phyloP scores from a whole-genome alignment of 1,140 invertebrate genomes.

The Eupristina koningsbergeri region DNA sequence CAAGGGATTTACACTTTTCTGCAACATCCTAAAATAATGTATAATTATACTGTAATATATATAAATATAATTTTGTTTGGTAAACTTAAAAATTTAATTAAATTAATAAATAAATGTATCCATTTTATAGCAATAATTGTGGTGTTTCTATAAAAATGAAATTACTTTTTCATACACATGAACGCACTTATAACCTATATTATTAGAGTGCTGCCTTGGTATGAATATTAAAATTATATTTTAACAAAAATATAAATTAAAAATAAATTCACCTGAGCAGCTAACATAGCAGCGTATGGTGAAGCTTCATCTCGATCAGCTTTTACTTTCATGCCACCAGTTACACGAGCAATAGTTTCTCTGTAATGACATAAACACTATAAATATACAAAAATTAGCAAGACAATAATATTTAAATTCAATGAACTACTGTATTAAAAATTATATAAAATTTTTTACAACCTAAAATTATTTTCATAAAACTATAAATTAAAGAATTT shows the following conservation, averaged over 20 bases:
- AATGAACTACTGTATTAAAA: too few relatives aligned
- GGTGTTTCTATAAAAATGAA: slow-evolving; percentile 39
- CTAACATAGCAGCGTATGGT: slow-evolving; percentile 99
- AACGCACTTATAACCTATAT: slow-evolving; percentile 59
- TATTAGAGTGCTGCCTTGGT: slow-evolving; percentile 63
- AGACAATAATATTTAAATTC: neutral
- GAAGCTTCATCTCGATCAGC: slow-evolving; percentile 99
- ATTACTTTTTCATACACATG: slow-evolving; percentile 65
- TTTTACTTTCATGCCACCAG: slow-evolving; percentile 99
- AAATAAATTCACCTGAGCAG: slow-evolving; percentile 86
- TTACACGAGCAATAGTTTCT: slow-evolving; percentile 98
- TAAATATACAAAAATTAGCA: neutral
- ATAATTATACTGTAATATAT: too few relatives aligned
- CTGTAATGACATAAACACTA: slow-evolving; percentile 70
- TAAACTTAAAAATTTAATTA: too few relatives aligned
- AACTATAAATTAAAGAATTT: too few relatives aligned
- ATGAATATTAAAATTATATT: slow-evolving; percentile 49
- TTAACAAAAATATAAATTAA: too few relatives aligned
- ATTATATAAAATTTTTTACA: too few relatives aligned
- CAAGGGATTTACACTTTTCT: slow-evolving; percentile 97
- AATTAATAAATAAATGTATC: neutral
- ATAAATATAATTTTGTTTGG: too few relatives aligned
- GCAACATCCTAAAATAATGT: slow-evolving; percentile 94
- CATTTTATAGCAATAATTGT: too few relatives aligned
- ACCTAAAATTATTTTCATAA: too few relatives aligned